Evolutionary conservation across 2,888 invertebrate genomes (phyloP), one percentile per base, ranked within the genome.

Genomic region (Caenorhabditis japonica): DNA sequence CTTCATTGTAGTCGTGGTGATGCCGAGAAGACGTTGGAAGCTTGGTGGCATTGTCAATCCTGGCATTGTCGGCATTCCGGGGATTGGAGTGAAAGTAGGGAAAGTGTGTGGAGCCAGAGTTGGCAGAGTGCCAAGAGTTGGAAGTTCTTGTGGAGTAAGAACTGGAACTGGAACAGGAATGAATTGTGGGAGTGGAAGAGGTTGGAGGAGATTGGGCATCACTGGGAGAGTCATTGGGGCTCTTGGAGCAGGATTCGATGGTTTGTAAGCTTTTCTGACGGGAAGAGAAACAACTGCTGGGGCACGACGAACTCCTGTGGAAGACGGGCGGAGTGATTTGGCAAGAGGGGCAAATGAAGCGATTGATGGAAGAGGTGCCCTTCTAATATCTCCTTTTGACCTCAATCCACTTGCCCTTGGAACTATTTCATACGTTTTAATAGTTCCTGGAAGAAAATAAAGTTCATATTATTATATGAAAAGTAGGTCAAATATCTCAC

Each of bases 11-110:
- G 79, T 75, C 19, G 79, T 74, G 3, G 79, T 79, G 47, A 79
- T 76, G 46, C 79, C 79, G 3, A 79, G 51, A 46, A 79, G 72
- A 25, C 79, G 69, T 56, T 79, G 79, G 68, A 79, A 79, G 13
- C 75, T 75, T 23, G 79, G 79, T 12, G 79, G 79, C 79, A 79
- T 76, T 10, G 79, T 79, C 33, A 79, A 55, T 53, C 62, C 64
- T 8, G 79, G 79, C 72, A 79, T 68, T 10, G 76, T 79, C 23
- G 79, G 79, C 66, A 79, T 39, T 19, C 75, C 72, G 19, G 69
- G 64, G 39, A 77, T 64, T 17, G 77, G 69, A 12, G 77, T 69
- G 49, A 77, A 61, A 15, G 74, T 60, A 10, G 75, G 75, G 39
- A 77, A 69, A 38, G 75, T 77, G 36, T 75, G 70, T 43, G 74